Evolutionary conservation across 2,797 vertebrate species (phyloP).

Genomic region (Eulemur mongoz): DNA sequence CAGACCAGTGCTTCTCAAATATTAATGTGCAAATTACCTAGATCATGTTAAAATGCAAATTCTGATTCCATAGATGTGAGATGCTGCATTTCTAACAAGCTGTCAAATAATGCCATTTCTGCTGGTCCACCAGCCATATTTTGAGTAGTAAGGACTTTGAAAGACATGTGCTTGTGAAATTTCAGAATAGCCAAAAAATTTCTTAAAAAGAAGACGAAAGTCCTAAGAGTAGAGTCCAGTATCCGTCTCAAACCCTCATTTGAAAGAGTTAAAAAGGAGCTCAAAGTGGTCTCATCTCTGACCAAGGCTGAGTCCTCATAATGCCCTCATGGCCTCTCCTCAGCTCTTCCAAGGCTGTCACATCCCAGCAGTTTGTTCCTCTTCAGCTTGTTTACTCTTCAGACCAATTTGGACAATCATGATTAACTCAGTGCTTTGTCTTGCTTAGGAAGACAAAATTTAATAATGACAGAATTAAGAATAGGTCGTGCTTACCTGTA

Average conservation of each 20-base stretch:
- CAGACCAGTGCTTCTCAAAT: not conserved
- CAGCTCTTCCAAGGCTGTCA: not conserved
- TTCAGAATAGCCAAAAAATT: not conserved
- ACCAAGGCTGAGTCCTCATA: not conserved
- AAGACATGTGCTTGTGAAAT: not conserved
- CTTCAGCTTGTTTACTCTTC: slow-evolving; percentile 6
- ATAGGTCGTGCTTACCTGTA: slow-evolving; percentile 12
- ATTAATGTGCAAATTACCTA: not conserved
- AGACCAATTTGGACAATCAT: not conserved
- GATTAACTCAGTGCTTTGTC: slow-evolving; percentile 28
- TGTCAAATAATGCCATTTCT: not conserved
- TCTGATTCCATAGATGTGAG: not conserved
- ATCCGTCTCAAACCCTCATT: not conserved
- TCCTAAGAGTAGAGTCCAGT: not conserved
- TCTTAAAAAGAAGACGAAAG: not conserved
- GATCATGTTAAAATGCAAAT: slow-evolving; percentile 9
- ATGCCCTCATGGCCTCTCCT: not conserved
- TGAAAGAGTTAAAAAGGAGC: not conserved
- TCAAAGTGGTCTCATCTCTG: not conserved
- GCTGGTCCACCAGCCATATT: not conserved
- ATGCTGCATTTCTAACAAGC: not conserved
- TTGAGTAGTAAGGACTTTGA: not conserved
- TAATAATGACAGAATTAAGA: slow-evolving; percentile 46
- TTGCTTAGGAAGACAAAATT: slow-evolving; percentile 38
- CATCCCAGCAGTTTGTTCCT: not conserved